Evolutionary conservation across 2,797 vertebrate genomes (phyloP), one percentile per base, ranked within the genome.

Genomic region (Siniperca obscura): DNA sequence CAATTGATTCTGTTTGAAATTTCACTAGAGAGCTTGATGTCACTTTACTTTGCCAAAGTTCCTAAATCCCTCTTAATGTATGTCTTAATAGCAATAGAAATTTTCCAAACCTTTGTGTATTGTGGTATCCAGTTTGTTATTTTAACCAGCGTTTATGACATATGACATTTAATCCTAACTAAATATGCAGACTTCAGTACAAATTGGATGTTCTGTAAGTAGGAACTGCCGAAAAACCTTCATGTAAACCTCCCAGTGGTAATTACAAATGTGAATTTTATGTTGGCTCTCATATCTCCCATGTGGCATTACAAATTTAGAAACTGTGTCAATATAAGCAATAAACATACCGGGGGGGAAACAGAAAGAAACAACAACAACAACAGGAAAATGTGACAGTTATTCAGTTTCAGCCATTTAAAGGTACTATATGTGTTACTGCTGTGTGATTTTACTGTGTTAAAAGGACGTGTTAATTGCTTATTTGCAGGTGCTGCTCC

Each of bases 321-420:
- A 90, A 85, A 83, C 62, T 81, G 76, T 83, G 78, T 91, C 76
- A 81, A 46, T 38, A 66, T 78, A 70, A 76, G 67, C 57, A 68
- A 4, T 67, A 84, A 70, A 70, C 38, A 78, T 46, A 12, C 40
- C 17, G 16, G 36, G 7, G 38, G 61, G 3, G 30, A 42, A n/a
- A 55, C n/a, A 30, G 30, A 30, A 30, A 30, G 30, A 30, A 30
- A 30, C 30, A 2, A 2, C 30, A 30, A 30, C 30, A 30, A 30
- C 30, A 30, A 36, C 36, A 36, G 36, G 14, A 38, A 42, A 48
- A 38, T 25, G 7, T 12, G 25, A 57, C 16, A 36, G 13, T 21
- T 34, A 21, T 70, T 78, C 40, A 40, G 21, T 55, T 65, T 25
- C 14, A n/a, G 22, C 34, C 14, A 2, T 56, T 74, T 27, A 76